Base-by-base conservation (phyloP, 2,797 vertebrate genomes). In the Sciaenops ocellatus region DNA sequence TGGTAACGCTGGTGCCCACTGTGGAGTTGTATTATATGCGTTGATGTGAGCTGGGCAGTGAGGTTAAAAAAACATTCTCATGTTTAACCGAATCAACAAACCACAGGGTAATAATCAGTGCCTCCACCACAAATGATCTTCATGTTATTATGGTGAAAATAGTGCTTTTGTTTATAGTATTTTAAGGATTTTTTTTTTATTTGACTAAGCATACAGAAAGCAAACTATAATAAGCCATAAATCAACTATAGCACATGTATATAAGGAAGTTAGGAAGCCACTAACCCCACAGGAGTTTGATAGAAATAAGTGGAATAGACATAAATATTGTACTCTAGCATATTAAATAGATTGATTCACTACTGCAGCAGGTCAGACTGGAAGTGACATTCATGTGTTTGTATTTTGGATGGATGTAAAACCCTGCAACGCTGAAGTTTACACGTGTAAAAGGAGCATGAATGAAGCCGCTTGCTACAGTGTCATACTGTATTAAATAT, bases 1-100 rank as follows among this genome's bases (percentile, higher is more conserved):
- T 82, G 85, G 79, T 61, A 5, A 59, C 3, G 5, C 13, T 73
- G 56, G 20, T 62, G 1, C 16, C 15, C 56, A 73, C 34, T 50
- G 13, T 56, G 59, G 18, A 46, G 47, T 61, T 22, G n/a, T 18
- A 71, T 41, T 24, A 12, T 1, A 65, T 69, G 26, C 18, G 24
- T 12, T 54, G 34, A 15, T 38, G 69, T 66, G 30, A 2, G 24
- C 42, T 56, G 17, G 51, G 30, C 51, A 22, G n/a, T 38, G n/a
- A 7, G 8, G 54, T 71, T 18, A 42, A 67, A 61, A 76, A 50
- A 57, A 71, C 46, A 61, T 20, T 44, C 4, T 30, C 15, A 15
- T 46, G 3, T 54, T 67, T 46, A 24, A 63, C 34, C 63, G 20
- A 6, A 48, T n/a, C n/a, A 30, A 18, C 34, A 59, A 72, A 74